A percentile compares a stretch with the other conserved stretches of the same genome.
Conservation (phyloP, 2,113 vertebrate genomes). For the Nerophis lumbriciformis region DNA sequence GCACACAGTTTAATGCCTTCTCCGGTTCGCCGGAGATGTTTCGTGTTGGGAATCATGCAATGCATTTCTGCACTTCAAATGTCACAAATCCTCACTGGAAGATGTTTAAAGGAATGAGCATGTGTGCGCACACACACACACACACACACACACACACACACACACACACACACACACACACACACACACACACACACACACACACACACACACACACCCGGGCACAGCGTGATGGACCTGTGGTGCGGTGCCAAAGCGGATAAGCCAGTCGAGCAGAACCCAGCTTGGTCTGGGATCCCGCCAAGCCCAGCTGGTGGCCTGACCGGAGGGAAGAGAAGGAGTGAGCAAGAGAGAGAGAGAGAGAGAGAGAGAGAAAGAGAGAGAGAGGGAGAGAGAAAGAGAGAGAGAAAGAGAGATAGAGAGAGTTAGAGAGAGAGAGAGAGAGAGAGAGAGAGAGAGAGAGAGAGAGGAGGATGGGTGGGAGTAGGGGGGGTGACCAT, state of each 20-base stretch:
- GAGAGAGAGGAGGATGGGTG: too few species aligned
- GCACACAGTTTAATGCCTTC: too few species aligned
- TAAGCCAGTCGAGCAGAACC: conserved; percentile 58
- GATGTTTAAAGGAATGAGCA: conserved; percentile 11
- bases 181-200: conserved; percentile 9
- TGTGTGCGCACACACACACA: not conserved
- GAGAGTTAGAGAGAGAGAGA: conserved; percentile 26
- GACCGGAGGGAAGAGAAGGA: conserved; percentile 7
- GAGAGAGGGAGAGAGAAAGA: not conserved
- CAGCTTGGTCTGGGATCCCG: conserved; percentile 44
- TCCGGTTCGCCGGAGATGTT: too few species aligned
- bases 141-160: not conserved
- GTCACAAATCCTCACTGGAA: not conserved
- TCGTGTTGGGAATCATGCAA: too few species aligned
- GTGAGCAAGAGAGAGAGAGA: not conserved
- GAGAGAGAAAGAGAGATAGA: too few species aligned
- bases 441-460: not conserved
- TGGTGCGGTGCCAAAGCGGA: conserved; percentile 49
- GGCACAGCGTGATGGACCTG: conserved; percentile 38
- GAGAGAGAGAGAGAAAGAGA: not conserved
- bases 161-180: not conserved
- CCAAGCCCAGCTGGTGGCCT: conserved; percentile 51
- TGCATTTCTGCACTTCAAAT: not conserved
- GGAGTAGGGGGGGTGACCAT: too few species aligned
- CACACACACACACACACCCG: not conserved